phyloP scores from a whole-genome alignment of 2,888 invertebrate species.

The Cerastoderma edule region DNA sequence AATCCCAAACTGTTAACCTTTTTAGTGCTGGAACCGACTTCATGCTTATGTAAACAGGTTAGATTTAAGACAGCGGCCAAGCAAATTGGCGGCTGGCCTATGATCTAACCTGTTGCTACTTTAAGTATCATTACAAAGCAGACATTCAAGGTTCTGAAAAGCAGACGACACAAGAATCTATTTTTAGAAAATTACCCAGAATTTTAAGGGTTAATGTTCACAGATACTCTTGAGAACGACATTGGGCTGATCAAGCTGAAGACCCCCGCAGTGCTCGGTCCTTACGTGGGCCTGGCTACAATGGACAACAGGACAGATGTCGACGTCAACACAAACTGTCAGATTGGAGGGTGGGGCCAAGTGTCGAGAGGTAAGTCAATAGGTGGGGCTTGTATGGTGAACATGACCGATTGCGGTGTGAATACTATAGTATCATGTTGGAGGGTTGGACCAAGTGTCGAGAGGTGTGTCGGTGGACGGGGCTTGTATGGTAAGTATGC shows the following conservation, averaged over 20 bases:
- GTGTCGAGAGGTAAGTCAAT: no score
- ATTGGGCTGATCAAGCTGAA: conserved; percentile 75
- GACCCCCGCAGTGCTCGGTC: conserved; percentile 59
- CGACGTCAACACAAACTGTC: conserved; percentile 36
- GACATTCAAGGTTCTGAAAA: background rate
- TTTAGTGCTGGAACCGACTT: no score
- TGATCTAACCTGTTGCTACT: background rate
- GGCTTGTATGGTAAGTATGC: background rate
- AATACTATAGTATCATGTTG: no score
- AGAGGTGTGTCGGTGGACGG: background rate
- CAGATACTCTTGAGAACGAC: conserved; percentile 66
- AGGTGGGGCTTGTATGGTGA: no score
- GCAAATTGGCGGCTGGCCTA: background rate
- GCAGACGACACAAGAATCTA: background rate
- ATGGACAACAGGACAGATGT: conserved; percentile 35
- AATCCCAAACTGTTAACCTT: no score
- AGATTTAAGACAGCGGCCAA: background rate
- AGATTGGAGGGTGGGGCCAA: conserved; percentile 64
- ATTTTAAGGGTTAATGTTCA: background rate
- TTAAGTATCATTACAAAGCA: background rate
- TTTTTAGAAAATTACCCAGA: no score
- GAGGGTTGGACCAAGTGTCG: conserved; percentile 65
- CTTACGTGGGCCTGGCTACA: conserved; percentile 45
- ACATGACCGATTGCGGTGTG: no score
- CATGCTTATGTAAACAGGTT: background rate